phyloP scores from a whole-genome alignment of 2,113 vertebrate species.

The Periophthalmus modestus region DNA sequence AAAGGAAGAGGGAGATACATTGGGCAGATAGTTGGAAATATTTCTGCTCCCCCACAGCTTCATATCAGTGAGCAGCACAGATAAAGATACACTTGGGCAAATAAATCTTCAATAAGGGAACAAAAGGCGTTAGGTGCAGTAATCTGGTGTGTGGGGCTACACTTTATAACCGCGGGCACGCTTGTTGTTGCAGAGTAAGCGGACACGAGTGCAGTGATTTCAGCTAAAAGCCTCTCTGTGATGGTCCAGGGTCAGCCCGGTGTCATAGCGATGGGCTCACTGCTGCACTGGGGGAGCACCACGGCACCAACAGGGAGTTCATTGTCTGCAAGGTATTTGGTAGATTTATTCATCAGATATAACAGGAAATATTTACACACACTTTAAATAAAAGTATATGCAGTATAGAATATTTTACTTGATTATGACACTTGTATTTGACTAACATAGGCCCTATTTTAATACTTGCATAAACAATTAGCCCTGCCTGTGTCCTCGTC shows the following conservation, averaged over 20 bases:
- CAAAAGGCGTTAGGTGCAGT: conserved; percentile 63
- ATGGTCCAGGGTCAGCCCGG: conserved; percentile 22
- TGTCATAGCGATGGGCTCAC: conserved; percentile 27
- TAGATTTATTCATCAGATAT: conserved; percentile 40
- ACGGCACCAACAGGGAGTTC: conserved; percentile 17
- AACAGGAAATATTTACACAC: conserved; percentile 9
- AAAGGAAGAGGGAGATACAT: conserved; percentile 69
- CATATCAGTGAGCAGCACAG: conserved; percentile 71
- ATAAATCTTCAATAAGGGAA: conserved; percentile 74
- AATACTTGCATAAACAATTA: no score
- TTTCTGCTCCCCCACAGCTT: conserved; percentile 65
- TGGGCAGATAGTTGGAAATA: conserved; percentile 75
- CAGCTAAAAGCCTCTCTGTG: conserved; percentile 36
- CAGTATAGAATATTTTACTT: no score
- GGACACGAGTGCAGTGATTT: conserved; percentile 36
- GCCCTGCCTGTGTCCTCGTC: no score
- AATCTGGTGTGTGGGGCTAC: conserved; percentile 39
- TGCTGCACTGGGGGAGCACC: conserved; percentile 12
- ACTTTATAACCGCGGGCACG: conserved; percentile 41
- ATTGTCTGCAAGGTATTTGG: conserved; percentile 26
- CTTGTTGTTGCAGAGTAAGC: conserved; percentile 36
- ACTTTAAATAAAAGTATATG: no score
- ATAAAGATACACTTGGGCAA: conserved; percentile 73
- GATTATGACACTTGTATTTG: no score
- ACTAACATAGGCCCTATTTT: no score